Evolutionary conservation across 2,888 invertebrate genomes (phyloP).

Genomic region (Cephus spinipes): DNA sequence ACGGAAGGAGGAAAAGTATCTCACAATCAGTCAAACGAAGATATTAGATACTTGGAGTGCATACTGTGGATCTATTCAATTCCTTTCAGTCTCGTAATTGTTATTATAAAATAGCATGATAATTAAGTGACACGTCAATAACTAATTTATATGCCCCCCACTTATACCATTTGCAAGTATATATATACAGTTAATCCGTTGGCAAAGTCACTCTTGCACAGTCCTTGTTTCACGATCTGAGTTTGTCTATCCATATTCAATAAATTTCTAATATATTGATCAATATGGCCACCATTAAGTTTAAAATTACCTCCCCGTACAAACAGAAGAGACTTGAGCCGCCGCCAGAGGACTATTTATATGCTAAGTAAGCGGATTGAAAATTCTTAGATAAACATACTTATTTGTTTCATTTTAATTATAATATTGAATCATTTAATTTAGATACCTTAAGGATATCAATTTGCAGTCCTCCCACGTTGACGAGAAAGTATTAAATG

Average conservation of each 20-base stretch:
- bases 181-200: not conserved
- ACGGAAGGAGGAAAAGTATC: not conserved
- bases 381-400: constrained; percentile 9
- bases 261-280: not conserved
- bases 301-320: constrained; percentile 69
- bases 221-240: not conserved
- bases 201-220: not conserved
- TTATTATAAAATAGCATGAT: not conserved
- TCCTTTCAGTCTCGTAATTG: not conserved
- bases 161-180: not conserved
- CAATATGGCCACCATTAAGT: constrained; percentile 70
- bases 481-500: constrained; percentile 59
- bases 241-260: not conserved
- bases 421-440: not conserved
- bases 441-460: constrained; percentile 63
- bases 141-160: not conserved
- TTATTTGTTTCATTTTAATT: constrained; percentile 11
- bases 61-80: not conserved
- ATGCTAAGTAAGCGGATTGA: constrained; percentile 66
- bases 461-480: constrained; percentile 20
- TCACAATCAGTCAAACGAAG: not conserved
- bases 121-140: not conserved
- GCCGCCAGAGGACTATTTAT: constrained; percentile 67
- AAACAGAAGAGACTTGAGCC: constrained; percentile 51
- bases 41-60: not conserved